Evolutionary conservation across 2,797 vertebrate species (phyloP).

Genomic region (Alca torda): DNA sequence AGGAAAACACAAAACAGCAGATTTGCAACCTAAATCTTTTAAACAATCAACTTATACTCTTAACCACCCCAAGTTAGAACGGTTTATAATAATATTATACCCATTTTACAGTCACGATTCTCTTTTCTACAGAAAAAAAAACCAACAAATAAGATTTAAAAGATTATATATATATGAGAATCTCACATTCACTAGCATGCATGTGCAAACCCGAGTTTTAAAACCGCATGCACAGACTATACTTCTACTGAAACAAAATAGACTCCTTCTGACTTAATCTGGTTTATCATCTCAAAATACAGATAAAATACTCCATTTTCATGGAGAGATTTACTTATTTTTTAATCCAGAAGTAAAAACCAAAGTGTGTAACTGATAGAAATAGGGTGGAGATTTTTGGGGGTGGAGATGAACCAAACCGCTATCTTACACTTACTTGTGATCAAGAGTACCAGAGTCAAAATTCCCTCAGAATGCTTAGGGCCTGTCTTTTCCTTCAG

Average conservation of each 20-base stretch:
- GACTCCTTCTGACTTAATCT: neutral
- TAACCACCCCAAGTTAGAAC: neutral
- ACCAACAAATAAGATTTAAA: neutral
- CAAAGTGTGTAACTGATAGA: neutral
- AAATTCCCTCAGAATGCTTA: neutral
- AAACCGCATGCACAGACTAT: neutral
- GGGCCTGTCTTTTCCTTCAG: neutral
- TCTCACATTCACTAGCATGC: neutral
- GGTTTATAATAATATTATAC: neutral
- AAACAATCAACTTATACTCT: neutral
- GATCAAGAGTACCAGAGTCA: neutral
- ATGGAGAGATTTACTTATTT: neutral
- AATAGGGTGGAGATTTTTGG: neutral
- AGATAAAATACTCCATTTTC: neutral
- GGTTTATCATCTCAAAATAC: neutral
- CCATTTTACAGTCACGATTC: neutral
- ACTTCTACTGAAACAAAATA: neutral
- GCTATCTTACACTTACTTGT: neutral
- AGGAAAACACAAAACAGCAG: neutral
- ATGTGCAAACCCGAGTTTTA: neutral
- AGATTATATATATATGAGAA: neutral
- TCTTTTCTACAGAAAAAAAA: neutral
- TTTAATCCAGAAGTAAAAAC: neutral
- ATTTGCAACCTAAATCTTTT: neutral
- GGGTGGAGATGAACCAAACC: neutral